Evolutionary conservation across 2,797 vertebrate species (phyloP), one percentile per base, ranked within the genome.

Genomic region (Acropternis orthonyx): DNA sequence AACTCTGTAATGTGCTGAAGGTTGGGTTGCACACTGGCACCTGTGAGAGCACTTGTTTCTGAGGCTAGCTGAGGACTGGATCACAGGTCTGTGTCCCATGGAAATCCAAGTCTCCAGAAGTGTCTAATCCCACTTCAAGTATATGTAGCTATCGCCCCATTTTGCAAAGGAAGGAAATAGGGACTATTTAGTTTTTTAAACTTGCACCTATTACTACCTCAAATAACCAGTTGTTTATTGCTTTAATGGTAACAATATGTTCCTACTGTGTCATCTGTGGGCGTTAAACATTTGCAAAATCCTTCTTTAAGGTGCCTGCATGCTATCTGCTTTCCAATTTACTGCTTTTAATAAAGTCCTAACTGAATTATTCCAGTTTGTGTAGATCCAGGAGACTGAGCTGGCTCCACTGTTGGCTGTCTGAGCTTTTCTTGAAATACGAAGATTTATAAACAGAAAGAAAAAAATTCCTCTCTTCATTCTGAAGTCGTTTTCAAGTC

Each of bases 251-350:
- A 85, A 74, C 59, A 43, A 4, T 52, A 36, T 80, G 75, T 93
- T 88, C 84, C 41, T 91, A 5, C 76, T 91, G 78, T 80, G 63
- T 91, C 55, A 54, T 88, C 49, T 77, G 41, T 82, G 74, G 87
- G 49, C 0, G 1, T 82, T 90, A 61, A 68, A 52, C 26, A 54
- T 67, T 76, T 88, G 32, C 28, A 56, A 63, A 76, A 63, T 78
- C 19, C 9, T 78, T 85, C 46, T 87, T 34, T 22, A 14, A 44
- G 74, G 20, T 41, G 65, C 37, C 37, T 95, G 51, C 23, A 4
- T 80, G 61, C 65, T 84, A 22, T 86, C 27, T 93, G 71, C 77
- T 54, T 96, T 95, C 93, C 59, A 88, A 37, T 81, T 59, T 73
- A 73, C 56, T 61, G 71, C 48, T 88, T 89, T 83, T 72, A 78